Base-by-base conservation (phyloP, 2,888 invertebrate species). In the Colostygia pectinataria region DNA sequence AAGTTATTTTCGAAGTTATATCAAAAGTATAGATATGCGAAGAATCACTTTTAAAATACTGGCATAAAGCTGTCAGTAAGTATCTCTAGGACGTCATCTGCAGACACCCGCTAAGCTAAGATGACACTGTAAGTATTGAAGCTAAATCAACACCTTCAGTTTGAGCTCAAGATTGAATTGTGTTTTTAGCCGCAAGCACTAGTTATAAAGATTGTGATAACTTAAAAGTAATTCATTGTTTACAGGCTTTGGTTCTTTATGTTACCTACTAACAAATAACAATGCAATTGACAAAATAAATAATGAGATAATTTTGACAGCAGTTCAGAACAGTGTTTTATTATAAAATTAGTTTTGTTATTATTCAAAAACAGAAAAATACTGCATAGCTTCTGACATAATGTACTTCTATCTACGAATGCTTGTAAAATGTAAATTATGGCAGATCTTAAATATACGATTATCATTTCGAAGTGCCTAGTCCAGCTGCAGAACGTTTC, bases 41-140 rank as follows among this genome's bases (percentile, higher is more conserved):
- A n/a, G n/a, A 20, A 6, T 4, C 1, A 6, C 6, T 15, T 15
- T 70, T 70, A 67, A 77, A 78, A 78, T 78, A 78, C 76, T 77
- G 68, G 65, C 65, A n/a, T n/a, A n/a, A n/a, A n/a, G 47, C 47
- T 57, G 65, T 55, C 48, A 62, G 66, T 69, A 66, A 67, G 66
- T 68, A 67, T 68, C 63, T 67, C 64, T 24, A 58, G 65, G 59
- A 59, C 63, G 57, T 49, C 45, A 52, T n/a, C n/a, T n/a, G n/a
- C n/a, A n/a, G 6, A 39, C 56, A 55, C 46, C 43, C 43, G 36
- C 15, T 15, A 37, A 58, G 57, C 62, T 68, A 59, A 61, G 66
- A 68, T 65, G 20, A n/a, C n/a, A n/a, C n/a, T n/a, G 15, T 6
- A 20, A 20, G 20, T 20, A 57, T 65, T 60, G 52, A 63, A 62